A percentile compares a stretch with the other conserved stretches of the same genome.
These are phyloP conservation scores for Apolygus lucorum DNA, from an alignment of 1,140 invertebrate species.

Conservation along the genomic window DNA sequence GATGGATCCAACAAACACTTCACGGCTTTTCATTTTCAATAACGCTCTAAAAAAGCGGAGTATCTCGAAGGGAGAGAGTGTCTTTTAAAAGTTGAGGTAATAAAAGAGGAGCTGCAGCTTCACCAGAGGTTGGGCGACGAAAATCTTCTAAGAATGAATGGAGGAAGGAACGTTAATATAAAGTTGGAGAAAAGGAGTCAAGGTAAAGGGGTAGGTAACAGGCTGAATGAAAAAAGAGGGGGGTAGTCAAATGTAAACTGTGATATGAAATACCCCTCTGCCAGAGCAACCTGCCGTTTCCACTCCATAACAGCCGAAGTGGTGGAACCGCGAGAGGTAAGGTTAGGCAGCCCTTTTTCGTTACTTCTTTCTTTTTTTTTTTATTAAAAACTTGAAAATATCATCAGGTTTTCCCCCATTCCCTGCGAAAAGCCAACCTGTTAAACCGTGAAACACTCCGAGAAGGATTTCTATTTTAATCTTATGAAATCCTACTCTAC, in stretches of 20 bases:
- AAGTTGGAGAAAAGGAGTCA: conserved; percentile 8
- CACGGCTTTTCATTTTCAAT: conserved; percentile 16
- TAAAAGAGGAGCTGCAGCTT: neutral
- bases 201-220: neutral
- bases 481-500: no score
- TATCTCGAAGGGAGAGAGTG: neutral
- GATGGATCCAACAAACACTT: conserved; percentile 15
- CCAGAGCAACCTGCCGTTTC: neutral
- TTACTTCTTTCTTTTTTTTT: neutral
- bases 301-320: neutral
- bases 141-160: conserved; percentile 9
- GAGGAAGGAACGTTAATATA: conserved; percentile 13
- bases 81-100: conserved; percentile 12
- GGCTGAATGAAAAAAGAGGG: neutral
- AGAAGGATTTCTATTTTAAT: no score
- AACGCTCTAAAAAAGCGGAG: neutral
- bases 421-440: no score
- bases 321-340: neutral
- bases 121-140: neutral
- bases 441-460: no score
- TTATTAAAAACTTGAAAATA: neutral
- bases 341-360: neutral
- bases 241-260: conserved; percentile 4
- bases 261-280: conserved; percentile 4
- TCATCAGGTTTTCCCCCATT: neutral